phyloP scores from a whole-genome alignment of 2,113 vertebrate species.

The Tragelaphus scriptus region DNA sequence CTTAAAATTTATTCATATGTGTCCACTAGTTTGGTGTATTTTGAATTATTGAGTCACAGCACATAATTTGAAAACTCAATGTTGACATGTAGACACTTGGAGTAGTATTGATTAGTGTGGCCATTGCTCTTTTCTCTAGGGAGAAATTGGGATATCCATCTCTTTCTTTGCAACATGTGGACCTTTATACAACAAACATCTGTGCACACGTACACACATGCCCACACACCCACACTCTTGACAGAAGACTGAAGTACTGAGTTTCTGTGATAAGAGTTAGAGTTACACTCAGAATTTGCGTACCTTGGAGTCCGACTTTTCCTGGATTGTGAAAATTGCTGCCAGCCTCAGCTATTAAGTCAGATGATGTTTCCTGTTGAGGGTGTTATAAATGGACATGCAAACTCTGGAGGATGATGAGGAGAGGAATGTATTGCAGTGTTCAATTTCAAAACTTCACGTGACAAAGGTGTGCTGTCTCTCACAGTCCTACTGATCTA shows the following conservation, averaged over 20 bases:
- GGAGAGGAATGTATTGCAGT: neutral
- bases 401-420: neutral
- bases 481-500: neutral
- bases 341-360: neutral
- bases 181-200: neutral
- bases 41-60: slow-evolving; percentile 60
- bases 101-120: slow-evolving; percentile 24
- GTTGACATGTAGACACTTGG: slow-evolving; percentile 55
- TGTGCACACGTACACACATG: neutral
- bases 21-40: slow-evolving; percentile 58
- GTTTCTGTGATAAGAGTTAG: neutral
- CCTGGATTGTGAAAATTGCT: slow-evolving; percentile 14
- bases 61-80: slow-evolving; percentile 61
- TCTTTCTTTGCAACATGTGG: slow-evolving; percentile 32
- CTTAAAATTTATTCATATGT: slow-evolving; percentile 52
- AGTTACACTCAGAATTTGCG: neutral
- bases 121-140: slow-evolving; percentile 49
- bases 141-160: slow-evolving; percentile 11
- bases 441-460: neutral
- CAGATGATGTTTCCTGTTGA: neutral
- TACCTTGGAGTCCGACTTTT: neutral
- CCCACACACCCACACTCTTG: neutral
- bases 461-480: neutral
- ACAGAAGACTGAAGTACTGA: neutral
- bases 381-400: neutral